phyloP scores from a whole-genome alignment of 30 jellyfish, hydroid and myxozoan genomes.

The Euphysa ruthae region DNA sequence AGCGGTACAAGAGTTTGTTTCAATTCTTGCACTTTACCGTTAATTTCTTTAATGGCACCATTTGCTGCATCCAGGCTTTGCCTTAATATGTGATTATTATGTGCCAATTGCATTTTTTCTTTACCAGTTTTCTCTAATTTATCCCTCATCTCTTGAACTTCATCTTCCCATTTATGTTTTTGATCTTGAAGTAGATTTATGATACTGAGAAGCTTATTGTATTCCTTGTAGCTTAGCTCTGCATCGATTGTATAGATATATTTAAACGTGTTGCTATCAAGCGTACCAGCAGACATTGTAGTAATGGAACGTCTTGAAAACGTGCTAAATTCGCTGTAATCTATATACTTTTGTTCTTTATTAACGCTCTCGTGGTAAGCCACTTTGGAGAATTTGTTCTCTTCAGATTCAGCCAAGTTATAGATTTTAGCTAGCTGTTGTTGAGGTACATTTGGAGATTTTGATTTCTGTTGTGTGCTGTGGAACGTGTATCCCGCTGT shows the following conservation, averaged over 20 bases:
- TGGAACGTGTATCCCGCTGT: too few species aligned
- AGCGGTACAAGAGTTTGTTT: constrained; percentile 84
- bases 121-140: constrained; percentile 43
- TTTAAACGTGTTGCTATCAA: constrained; percentile 35
- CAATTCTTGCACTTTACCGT: constrained; percentile 85
- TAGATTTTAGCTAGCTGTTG: too few species aligned
- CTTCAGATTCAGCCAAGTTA: too few species aligned
- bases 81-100: constrained; percentile 64
- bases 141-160: constrained; percentile 33
- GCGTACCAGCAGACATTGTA: constrained; percentile 12
- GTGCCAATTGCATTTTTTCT: constrained; percentile 49
- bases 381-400: too few species aligned
- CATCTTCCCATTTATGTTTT: constrained; percentile 72
- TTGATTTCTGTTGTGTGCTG: too few species aligned
- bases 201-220: constrained; percentile 58
- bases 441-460: too few species aligned
- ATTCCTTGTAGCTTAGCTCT: constrained; percentile 58
- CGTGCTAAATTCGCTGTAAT: too few species aligned
- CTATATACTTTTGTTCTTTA: too few species aligned
- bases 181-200: constrained; percentile 72
- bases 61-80: constrained; percentile 94
- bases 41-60: constrained; percentile 86
- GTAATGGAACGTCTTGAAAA: background rate
- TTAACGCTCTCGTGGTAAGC: too few species aligned
- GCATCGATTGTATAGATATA: constrained; percentile 58